Conservation (phyloP, 92 coral and sea anemone genomes). For the Meandrina meandrites region DNA sequence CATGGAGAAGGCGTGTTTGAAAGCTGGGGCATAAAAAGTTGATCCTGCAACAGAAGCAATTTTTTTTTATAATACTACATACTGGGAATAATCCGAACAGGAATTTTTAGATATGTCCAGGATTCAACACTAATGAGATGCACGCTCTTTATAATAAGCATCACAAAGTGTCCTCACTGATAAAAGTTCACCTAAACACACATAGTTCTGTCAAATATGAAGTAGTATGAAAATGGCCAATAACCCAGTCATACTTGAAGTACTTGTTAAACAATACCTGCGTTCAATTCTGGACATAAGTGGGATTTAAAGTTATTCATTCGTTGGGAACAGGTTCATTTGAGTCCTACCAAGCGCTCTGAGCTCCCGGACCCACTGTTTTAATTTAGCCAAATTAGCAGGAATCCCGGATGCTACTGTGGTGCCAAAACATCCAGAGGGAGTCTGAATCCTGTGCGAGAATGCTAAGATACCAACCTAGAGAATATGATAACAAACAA, state of each 20-base stretch:
- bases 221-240: no score
- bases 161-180: no score
- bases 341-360: conserved; percentile 30
- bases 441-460: conserved; percentile 39
- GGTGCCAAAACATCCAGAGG: conserved; percentile 75
- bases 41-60: conserved; percentile 15
- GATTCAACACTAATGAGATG: no score
- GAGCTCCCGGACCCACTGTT: conserved; percentile 53
- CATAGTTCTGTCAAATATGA: no score
- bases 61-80: not conserved
- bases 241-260: no score
- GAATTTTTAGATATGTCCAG: no score
- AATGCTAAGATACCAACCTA: conserved; percentile 78
- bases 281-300: no score
- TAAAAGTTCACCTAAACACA: no score
- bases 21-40: conserved; percentile 53
- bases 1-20: conserved; percentile 40
- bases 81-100: not conserved
- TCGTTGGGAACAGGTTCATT: no score
- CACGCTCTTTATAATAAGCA: no score
- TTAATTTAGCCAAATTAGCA: conserved; percentile 57
- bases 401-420: conserved; percentile 67
- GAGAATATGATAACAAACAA: not conserved
- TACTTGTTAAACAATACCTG: no score
- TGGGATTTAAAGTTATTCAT: no score